These are phyloP conservation scores for Passerina amoena DNA, from an alignment of 2,113 vertebrate genomes.

Conservation along the genomic window DNA sequence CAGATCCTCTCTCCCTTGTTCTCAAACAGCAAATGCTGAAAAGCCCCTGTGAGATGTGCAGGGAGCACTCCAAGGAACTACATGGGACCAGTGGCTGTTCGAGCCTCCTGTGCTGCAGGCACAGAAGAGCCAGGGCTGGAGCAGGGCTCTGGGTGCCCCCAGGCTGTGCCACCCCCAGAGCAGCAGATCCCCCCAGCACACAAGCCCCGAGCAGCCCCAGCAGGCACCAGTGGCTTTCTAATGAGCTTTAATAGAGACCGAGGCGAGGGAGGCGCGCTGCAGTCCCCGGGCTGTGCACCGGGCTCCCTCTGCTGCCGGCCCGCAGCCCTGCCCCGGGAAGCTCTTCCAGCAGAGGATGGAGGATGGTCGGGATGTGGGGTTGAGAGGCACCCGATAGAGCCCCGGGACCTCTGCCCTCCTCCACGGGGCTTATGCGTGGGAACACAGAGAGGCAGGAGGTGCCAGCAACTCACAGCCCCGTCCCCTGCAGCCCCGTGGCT, in stretches of 20 bases:
- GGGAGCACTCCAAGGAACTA: rapidly evolving
- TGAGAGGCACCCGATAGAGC: rapidly evolving
- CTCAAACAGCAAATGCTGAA: background rate
- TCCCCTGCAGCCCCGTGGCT: background rate
- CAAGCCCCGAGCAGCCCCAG: rapidly evolving
- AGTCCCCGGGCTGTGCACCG: background rate
- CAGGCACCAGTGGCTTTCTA: background rate
- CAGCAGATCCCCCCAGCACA: background rate
- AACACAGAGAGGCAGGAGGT: background rate
- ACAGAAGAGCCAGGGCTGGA: background rate
- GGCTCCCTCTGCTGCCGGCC: constrained; percentile 44
- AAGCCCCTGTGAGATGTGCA: rapidly evolving
- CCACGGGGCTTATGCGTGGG: rapidly evolving
- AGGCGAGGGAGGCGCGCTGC: rapidly evolving
- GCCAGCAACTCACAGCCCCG: background rate
- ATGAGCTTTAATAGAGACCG: background rate
- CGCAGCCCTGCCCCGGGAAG: background rate
- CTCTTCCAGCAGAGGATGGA: background rate
- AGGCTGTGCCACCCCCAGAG: background rate
- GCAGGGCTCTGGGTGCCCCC: background rate
- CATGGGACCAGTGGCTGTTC: rapidly evolving
- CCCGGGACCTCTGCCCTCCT: rapidly evolving
- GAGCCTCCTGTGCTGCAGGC: rapidly evolving
- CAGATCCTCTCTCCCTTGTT: background rate
- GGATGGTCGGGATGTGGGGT: rapidly evolving